Evolutionary conservation across 2,797 vertebrate genomes (phyloP).

Genomic region (Arrhamphus sclerolepis): DNA sequence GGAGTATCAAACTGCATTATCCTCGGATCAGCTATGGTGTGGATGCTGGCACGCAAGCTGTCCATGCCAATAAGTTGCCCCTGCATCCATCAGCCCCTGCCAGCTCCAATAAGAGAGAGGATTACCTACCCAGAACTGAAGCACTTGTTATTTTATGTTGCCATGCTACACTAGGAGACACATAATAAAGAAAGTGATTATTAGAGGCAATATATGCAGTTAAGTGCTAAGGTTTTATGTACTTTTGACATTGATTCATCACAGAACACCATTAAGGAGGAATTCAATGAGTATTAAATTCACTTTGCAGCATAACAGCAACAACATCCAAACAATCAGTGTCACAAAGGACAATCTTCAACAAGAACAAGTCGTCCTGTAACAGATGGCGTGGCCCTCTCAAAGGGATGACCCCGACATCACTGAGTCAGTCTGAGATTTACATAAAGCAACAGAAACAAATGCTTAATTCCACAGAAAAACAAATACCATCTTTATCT

Average conservation of each 20-base stretch:
- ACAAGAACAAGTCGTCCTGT: slow-evolving; percentile 2
- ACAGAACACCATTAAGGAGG: neutral
- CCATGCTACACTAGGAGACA: slow-evolving; percentile 38
- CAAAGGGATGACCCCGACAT: neutral
- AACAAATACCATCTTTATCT: too few relatives aligned
- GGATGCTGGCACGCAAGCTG: slow-evolving; percentile 57
- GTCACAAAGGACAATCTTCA: neutral
- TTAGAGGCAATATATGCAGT: neutral
- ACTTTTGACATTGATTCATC: neutral
- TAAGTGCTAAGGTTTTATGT: neutral
- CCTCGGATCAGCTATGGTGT: slow-evolving; percentile 59
- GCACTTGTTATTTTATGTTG: slow-evolving; percentile 54
- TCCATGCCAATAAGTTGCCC: slow-evolving; percentile 56
- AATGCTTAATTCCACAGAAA: neutral
- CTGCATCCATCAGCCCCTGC: slow-evolving; percentile 49
- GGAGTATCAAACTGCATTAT: slow-evolving; percentile 48
- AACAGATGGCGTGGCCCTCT: neutral
- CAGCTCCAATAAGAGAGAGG: slow-evolving; percentile 48
- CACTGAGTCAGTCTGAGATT: slow-evolving; percentile 1
- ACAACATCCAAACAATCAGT: neutral
- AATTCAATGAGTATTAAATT: slow-evolving; percentile 3
- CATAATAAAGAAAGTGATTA: slow-evolving; percentile 29
- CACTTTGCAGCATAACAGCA: neutral
- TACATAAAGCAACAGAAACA: slow-evolving; percentile 10
- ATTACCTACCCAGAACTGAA: slow-evolving; percentile 54